These are phyloP conservation scores for Acrossocheilus wenchowensis DNA, from an alignment of 2,797 vertebrate species.

Conservation along the genomic window DNA sequence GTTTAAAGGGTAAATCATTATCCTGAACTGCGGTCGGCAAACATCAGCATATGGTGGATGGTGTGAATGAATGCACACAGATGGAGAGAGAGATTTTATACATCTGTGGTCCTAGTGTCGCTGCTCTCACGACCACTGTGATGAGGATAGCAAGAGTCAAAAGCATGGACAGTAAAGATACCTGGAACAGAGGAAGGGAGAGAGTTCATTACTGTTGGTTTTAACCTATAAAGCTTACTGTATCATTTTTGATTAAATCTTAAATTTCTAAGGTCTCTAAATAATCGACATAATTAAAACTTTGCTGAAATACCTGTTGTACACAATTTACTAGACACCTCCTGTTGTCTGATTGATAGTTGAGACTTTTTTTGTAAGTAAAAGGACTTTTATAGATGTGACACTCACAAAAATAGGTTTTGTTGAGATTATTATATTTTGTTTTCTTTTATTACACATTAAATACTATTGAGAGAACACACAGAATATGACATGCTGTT, in stretches of 20 bases:
- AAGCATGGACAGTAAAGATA: slow-evolving; percentile 89
- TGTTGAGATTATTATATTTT: too few species aligned
- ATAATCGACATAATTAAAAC: neutral
- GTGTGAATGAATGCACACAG: slow-evolving; percentile 10
- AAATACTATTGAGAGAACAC: too few species aligned
- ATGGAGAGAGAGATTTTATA: slow-evolving; percentile 64
- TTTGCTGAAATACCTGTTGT: neutral
- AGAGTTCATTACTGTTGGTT: neutral
- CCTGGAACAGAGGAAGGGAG: slow-evolving; percentile 71
- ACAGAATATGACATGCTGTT: too few species aligned
- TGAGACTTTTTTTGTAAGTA: neutral
- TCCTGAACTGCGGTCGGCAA: slow-evolving; percentile 18
- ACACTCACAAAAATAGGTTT: too few species aligned
- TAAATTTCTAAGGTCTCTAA: neutral
- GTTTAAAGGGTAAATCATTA: slow-evolving; percentile 16
- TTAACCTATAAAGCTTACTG: too few species aligned
- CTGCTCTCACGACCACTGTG: slow-evolving; percentile 82
- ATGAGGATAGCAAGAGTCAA: slow-evolving; percentile 86
- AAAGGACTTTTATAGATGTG: neutral
- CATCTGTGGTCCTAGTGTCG: slow-evolving; percentile 85
- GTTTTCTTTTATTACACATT: too few species aligned
- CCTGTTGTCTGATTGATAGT: neutral
- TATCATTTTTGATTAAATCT: neutral
- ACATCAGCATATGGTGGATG: slow-evolving; percentile 34
- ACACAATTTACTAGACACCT: neutral